Conservation (phyloP, 2,888 invertebrate species). For the Leptopilina syphax region DNA sequence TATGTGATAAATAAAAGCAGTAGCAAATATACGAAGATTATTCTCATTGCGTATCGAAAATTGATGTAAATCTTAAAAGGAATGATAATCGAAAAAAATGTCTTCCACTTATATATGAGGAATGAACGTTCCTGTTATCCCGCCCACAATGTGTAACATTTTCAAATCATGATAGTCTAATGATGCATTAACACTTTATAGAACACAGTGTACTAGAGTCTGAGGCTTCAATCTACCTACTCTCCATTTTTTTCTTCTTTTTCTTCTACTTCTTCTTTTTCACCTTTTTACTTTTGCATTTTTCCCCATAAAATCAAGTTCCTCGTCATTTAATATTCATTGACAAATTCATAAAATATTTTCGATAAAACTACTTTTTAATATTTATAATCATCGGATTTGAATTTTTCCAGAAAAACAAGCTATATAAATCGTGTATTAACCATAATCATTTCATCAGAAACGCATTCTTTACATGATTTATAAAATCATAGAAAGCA, state of each 20-base stretch:
- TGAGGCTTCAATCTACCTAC: too few species aligned
- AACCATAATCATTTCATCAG: neutral
- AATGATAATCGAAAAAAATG: too few species aligned
- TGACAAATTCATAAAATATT: too few species aligned
- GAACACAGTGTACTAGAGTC: too few species aligned
- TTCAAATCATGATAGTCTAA: slow-evolving; percentile 19
- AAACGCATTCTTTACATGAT: neutral
- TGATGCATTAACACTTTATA: slow-evolving; percentile 14
- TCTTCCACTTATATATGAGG: neutral
- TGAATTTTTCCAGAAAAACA: neutral
- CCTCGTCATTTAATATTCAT: too few species aligned
- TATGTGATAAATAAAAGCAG: slow-evolving; percentile 19
- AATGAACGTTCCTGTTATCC: neutral
- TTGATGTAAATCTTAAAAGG: neutral
- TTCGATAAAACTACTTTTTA: neutral
- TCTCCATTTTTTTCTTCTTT: too few species aligned
- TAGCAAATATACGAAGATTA: neutral
- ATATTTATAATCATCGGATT: neutral
- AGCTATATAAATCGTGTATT: neutral
- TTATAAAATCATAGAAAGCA: slow-evolving; percentile 2
- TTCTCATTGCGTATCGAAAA: slow-evolving; percentile 10
- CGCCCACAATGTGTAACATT: slow-evolving; percentile 17
- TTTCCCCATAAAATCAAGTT: too few species aligned
- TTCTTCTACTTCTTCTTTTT: too few species aligned
- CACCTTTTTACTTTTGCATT: too few species aligned